Base-by-base conservation (phyloP, 2,888 invertebrate species). In the Epistrophe grossulariae region DNA sequence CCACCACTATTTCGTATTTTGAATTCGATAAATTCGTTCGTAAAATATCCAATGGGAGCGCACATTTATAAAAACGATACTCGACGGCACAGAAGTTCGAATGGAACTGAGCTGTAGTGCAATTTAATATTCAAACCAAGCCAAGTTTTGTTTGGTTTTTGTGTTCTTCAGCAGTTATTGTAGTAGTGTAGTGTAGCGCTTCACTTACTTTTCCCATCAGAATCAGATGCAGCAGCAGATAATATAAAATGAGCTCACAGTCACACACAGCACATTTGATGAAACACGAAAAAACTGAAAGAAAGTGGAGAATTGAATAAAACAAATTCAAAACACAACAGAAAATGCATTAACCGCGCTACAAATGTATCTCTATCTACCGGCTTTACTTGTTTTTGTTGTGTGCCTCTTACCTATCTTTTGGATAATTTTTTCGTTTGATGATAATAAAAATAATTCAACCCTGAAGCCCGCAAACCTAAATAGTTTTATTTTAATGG, bases 31-130 rank as follows among this genome's bases (percentile, higher is more conserved):
- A 52, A 68, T n/a, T 78, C 78, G 62, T 72, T 76, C 43, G 57
- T 43, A 50, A 10, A 13, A 40, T 13, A 48, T 11, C 40, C 24
- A 35, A 74, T 38, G 35, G 9, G 31, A 50, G 15, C 64, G 45
- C 60, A 45, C 35, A 24, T 5, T 10, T 6, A 10, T 28, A 13
- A n/a, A 35, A 43, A 64, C 48, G 45, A 17, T 35, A 79, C 84
- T 70, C 38, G 52, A 70, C 85, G 70, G 68, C 74, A 45, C 78
- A 74, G 64, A 85, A 78, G 85, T 85, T 85, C 85, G 85, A 85
- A 74, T 82, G 82, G 78, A 78, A 85, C 85, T 85, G 78, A 85
- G 48, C 24, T 55, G 35, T 11, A 31, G 19, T 79, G 68, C 73
- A 17, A 55, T 83, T 60, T 52, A 73, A 79, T 40, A 70, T 82